Percentiles rank a stretch among this genome's conserved stretches.
phyloP scores from a whole-genome alignment of 2,113 vertebrate genomes.

The Epinephelus cyanopodus region DNA sequence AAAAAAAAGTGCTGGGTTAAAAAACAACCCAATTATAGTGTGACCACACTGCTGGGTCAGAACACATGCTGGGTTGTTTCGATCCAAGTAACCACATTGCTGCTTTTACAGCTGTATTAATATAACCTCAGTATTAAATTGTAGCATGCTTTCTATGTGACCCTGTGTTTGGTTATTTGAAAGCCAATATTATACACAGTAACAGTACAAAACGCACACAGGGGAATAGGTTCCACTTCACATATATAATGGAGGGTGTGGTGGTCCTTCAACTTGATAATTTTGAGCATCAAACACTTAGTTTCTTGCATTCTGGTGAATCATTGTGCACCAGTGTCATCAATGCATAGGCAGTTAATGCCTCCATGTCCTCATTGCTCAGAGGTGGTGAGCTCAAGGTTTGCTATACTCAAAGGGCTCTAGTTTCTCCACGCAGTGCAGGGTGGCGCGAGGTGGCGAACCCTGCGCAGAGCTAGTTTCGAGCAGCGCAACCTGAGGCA shows the following conservation, averaged over 20 bases:
- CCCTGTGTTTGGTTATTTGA: not conserved
- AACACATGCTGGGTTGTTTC: not conserved
- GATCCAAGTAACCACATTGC: not conserved
- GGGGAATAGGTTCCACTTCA: too few relatives aligned
- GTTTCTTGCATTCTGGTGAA: too few relatives aligned
- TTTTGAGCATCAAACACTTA: too few relatives aligned
- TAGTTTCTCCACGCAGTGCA: too few relatives aligned
- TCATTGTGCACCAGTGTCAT: too few relatives aligned
- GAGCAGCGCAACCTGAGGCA: too few relatives aligned
- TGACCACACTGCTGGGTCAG: constrained; percentile 3
- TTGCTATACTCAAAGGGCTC: not conserved
- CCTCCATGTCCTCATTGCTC: not conserved
- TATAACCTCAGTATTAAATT: not conserved
- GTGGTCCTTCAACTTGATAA: too few relatives aligned
- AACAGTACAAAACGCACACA: not conserved
- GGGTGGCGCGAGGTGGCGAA: too few relatives aligned
- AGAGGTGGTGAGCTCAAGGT: not conserved
- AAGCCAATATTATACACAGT: not conserved
- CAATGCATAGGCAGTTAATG: not conserved
- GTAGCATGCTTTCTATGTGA: not conserved
- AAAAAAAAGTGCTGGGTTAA: constrained; percentile 3
- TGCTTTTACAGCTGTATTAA: constrained; percentile 13
- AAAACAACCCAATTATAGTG: constrained; percentile 18
- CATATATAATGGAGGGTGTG: too few relatives aligned
- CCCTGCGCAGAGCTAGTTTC: too few relatives aligned